Base-by-base conservation (phyloP, 2,113 vertebrate species). In the Charina bottae region DNA sequence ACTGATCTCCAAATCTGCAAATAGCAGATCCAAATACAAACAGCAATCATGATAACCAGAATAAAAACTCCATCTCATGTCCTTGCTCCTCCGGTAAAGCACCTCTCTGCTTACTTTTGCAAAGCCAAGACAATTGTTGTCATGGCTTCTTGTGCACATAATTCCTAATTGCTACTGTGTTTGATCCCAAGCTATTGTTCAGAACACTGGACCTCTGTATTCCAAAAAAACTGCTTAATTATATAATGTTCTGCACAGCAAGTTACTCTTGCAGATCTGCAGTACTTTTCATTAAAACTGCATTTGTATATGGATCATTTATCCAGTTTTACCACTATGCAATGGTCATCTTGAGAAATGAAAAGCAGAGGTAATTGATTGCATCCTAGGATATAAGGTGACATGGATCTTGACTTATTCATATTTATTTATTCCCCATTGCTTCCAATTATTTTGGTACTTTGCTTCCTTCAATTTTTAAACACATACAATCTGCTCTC, bases 401-500 rank as follows among this genome's bases (percentile, higher is more conserved):
- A 42, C 85, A 58, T 15, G 55, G 13, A 11, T 49, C 28, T 23
- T 62, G 55, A 62, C 49, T 87, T 72, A 58, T 68, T 64, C 72
- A 56, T 78, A 78, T 85, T 58, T 54, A 91, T 91, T 78, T 87
- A 56, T 78, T 53, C 33, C 6, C 49, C 28, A 78, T 58, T 58
- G 53, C 23, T 55, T 53, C 60, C 55, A 90, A 85, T 88, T 1
- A 89, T 17, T 72, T n/a, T 88, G 68, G 92, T 37, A 23, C 83
- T 53, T 90, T 42, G 5, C 91, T 53, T 87, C 60, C 42, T 88
- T 1, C 87, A 37, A 33, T 60, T 60, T 91, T 54, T 85, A 56
- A 91, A 94, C 46, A 12, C 2, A 85, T 2, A 4, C 93, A 93
- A 86, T 90, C 68, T 46, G 62, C 54, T 92, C 28, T 91, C 91